These are phyloP conservation scores for Hylyphantes graminicola DNA, from an alignment of 1,140 invertebrate genomes.

Conservation along the genomic window DNA sequence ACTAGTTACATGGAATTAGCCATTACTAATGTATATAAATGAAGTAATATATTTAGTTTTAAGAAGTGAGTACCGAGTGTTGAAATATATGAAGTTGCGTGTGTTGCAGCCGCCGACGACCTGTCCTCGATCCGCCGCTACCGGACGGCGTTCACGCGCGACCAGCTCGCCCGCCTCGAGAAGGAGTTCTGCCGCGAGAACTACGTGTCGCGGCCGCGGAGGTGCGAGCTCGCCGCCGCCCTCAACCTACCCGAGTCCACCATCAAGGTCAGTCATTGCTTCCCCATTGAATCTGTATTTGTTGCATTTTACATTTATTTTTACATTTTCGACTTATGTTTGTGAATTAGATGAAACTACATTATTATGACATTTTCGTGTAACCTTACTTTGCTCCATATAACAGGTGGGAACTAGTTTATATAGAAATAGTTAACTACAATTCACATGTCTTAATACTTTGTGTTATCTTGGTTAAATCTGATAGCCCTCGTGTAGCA, in stretches of 20 bases:
- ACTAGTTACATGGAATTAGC: not conserved
- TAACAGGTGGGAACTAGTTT: too few relatives aligned
- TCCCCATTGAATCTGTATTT: too few relatives aligned
- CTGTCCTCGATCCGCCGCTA: slow-evolving; percentile 81
- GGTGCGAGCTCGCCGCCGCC: slow-evolving; percentile 94
- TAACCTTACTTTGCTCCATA: too few relatives aligned
- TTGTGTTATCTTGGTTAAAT: too few relatives aligned
- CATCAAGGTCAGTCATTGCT: slow-evolving; percentile 84
- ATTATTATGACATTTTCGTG: too few relatives aligned
- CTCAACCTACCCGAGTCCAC: slow-evolving; percentile 95
- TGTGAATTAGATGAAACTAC: too few relatives aligned
- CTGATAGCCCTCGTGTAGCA: too few relatives aligned
- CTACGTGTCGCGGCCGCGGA: slow-evolving; percentile 93
- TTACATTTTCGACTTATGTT: too few relatives aligned
- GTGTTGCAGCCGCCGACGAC: slow-evolving; percentile 31
- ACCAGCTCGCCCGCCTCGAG: slow-evolving; percentile 93
- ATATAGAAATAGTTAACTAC: too few relatives aligned
- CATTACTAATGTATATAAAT: not conserved
- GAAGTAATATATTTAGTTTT: not conserved
- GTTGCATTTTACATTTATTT: too few relatives aligned
- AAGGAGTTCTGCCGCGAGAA: slow-evolving; percentile 98
- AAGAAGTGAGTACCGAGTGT: not conserved
- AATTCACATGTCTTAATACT: too few relatives aligned
- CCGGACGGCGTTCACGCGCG: slow-evolving; percentile 95
- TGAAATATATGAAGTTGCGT: not conserved